These are phyloP conservation scores for Tetrapedia diversipes DNA, from an alignment of 2,888 invertebrate genomes.

Conservation along the genomic window DNA sequence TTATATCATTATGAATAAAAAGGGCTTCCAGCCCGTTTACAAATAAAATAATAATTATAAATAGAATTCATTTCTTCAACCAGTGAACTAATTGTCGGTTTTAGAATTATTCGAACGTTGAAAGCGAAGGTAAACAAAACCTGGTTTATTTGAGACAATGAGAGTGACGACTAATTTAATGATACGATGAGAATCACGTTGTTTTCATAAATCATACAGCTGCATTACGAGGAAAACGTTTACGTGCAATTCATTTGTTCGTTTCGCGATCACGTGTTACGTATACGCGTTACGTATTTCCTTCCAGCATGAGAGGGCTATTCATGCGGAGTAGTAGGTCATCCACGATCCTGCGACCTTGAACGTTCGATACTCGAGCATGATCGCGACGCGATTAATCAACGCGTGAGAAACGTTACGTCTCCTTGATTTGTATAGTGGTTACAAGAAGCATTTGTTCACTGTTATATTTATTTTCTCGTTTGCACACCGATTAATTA, in stretches of 20 bases:
- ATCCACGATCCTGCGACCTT: slow-evolving; percentile 58
- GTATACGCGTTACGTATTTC: slow-evolving; percentile 68
- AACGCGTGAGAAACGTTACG: slow-evolving; percentile 46
- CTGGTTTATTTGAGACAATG: not conserved
- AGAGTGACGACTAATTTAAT: slow-evolving; percentile 10
- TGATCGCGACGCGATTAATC: slow-evolving; percentile 18
- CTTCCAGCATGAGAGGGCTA: slow-evolving; percentile 55
- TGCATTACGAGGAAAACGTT: slow-evolving; percentile 47
- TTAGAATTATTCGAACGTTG: not conserved
- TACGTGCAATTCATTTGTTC: slow-evolving; percentile 65
- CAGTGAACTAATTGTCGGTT: not conserved
- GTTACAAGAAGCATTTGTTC: too few relatives aligned
- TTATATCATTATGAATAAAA: too few relatives aligned
- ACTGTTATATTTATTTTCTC: too few relatives aligned
- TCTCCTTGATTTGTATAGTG: too few relatives aligned
- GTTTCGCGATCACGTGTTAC: slow-evolving; percentile 70
- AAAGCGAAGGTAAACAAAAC: not conserved
- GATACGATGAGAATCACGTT: slow-evolving; percentile 28
- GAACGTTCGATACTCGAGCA: slow-evolving; percentile 39
- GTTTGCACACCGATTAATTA: too few relatives aligned
- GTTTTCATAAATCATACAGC: slow-evolving; percentile 53
- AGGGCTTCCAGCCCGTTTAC: too few relatives aligned
- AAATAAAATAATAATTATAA: too few relatives aligned
- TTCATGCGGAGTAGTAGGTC: slow-evolving; percentile 61
- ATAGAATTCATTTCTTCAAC: too few relatives aligned